Conservation (phyloP, 2,797 vertebrate genomes). For the Trachops cirrhosus region DNA sequence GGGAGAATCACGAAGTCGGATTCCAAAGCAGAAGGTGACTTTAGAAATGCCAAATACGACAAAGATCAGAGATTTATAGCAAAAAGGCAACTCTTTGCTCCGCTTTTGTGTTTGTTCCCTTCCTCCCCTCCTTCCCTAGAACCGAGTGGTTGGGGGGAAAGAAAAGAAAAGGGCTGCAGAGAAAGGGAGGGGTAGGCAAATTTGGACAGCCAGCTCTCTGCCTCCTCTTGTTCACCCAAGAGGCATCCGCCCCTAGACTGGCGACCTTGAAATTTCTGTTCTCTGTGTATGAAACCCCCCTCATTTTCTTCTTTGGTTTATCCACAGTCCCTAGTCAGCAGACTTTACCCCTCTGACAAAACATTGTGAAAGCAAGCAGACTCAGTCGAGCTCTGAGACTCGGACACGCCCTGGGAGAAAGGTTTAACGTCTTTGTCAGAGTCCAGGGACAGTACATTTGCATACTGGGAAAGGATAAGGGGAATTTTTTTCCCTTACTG, state of each 20-base stretch:
- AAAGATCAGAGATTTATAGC: not conserved
- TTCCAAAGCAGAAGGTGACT: not conserved
- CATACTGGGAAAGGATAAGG: not conserved
- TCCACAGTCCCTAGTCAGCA: conserved; percentile 2
- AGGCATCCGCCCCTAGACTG: not conserved
- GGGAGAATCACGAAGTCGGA: not conserved
- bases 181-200: not conserved
- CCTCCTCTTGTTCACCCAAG: not conserved
- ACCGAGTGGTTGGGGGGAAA: not conserved
- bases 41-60: not conserved
- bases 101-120: not conserved
- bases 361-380: not conserved
- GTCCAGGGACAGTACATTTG: not conserved
- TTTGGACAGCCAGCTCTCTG: not conserved
- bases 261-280: not conserved
- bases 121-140: not conserved
- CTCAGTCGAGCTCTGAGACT: not conserved
- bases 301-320: conserved; percentile 3
- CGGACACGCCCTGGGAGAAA: not conserved
- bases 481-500: not conserved
- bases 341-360: conserved; percentile 10
- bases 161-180: not conserved
- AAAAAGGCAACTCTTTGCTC: not conserved
- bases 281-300: not conserved
- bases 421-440: not conserved